Conservation (phyloP, 2,797 vertebrate species). For the Morelia viridis region DNA sequence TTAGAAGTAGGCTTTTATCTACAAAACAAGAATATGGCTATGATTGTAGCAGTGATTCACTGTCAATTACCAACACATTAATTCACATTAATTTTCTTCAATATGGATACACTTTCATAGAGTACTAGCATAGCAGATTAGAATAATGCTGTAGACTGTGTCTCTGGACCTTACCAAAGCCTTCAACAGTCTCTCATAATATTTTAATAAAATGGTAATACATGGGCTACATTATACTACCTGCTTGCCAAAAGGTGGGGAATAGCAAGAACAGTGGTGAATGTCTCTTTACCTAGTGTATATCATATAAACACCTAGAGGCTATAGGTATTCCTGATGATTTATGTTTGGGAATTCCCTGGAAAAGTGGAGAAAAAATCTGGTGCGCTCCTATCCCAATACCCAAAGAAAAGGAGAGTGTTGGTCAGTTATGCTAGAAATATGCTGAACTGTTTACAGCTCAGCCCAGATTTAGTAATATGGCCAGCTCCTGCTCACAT, state of each 20-base stretch:
- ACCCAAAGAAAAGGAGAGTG: not conserved
- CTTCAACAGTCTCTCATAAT: not conserved
- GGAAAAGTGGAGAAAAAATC: not conserved
- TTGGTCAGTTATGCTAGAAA: not conserved
- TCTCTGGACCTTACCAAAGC: not conserved
- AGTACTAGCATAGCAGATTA: not conserved
- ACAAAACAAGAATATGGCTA: not conserved
- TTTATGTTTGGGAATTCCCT: not conserved
- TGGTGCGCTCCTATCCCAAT: not conserved
- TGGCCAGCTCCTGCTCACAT: not conserved
- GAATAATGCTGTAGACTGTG: not conserved
- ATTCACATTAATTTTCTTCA: not conserved
- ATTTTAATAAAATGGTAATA: not conserved
- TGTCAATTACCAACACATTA: not conserved
- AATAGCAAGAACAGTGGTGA: not conserved
- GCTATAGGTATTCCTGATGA: not conserved
- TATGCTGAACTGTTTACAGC: not conserved
- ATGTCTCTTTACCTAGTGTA: not conserved
- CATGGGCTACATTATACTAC: not conserved
- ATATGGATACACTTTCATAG: not conserved
- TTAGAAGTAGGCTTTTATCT: not conserved
- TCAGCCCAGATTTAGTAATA: not conserved
- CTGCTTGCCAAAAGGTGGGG: not conserved
- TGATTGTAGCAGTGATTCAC: not conserved
- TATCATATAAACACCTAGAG: not conserved